Evolutionary conservation across 2,888 invertebrate genomes (phyloP).

Genomic region (Cosmia trapezina): DNA sequence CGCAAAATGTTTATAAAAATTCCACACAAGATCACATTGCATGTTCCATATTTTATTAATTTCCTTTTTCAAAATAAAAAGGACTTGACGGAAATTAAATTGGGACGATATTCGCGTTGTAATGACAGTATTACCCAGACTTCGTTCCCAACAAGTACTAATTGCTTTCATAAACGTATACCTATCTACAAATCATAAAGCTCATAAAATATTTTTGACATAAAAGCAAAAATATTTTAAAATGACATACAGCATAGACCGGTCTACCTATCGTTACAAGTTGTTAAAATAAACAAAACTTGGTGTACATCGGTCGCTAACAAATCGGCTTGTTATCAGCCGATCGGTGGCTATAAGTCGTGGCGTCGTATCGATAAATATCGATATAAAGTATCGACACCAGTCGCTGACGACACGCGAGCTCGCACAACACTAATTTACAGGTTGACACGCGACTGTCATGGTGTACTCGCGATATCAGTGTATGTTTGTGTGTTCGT

Average conservation of each 20-base stretch:
- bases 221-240: constrained; percentile 42
- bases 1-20: not conserved
- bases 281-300: constrained; percentile 77
- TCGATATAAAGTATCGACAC: constrained; percentile 82
- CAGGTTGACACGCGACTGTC: constrained; percentile 72
- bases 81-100: too few species aligned
- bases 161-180: constrained; percentile 26
- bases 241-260: constrained; percentile 50
- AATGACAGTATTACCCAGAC: not conserved
- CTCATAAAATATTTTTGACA: constrained; percentile 33
- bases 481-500: constrained; percentile 52
- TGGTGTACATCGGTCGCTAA: constrained; percentile 75
- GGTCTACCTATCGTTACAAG: constrained; percentile 46
- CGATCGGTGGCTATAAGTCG: constrained; percentile 85
- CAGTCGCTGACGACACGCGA: constrained; percentile 77
- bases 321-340: constrained; percentile 87
- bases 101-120: not conserved
- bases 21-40: not conserved
- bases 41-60: not conserved
- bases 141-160: constrained; percentile 5
- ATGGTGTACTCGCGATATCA: constrained; percentile 69
- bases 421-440: constrained; percentile 79
- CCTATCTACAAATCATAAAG: not conserved
- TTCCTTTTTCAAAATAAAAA: not conserved
- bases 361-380: constrained; percentile 83